A percentile compares a stretch with the other conserved stretches of the same genome.
Conservation (phyloP, 2,113 vertebrate species). For the Boulengerochromis microlepis region DNA sequence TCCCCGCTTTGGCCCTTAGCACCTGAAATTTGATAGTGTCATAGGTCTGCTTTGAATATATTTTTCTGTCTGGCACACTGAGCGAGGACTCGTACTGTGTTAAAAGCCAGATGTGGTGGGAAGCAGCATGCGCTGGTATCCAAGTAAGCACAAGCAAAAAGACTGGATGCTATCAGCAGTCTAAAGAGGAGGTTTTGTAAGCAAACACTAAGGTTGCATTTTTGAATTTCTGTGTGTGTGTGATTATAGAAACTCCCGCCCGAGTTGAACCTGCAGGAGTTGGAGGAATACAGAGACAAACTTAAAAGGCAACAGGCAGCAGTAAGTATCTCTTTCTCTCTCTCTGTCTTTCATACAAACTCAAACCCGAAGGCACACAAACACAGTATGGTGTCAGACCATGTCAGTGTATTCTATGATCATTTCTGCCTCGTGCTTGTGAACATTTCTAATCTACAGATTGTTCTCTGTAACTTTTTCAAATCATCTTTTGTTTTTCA, state of each 20-base stretch:
- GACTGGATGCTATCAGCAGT: background rate
- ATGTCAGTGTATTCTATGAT: background rate
- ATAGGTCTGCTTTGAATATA: background rate
- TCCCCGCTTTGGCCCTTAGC: background rate
- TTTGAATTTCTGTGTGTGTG: background rate
- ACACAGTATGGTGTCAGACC: background rate
- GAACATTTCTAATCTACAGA: background rate
- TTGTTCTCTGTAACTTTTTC: background rate
- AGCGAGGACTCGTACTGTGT: background rate
- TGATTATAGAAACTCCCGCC: constrained; percentile 84
- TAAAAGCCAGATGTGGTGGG: background rate
- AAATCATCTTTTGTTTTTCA: background rate
- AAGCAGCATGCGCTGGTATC: background rate
- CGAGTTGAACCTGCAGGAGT: constrained; percentile 88
- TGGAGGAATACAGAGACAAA: constrained; percentile 91
- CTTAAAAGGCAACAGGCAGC: constrained; percentile 92
- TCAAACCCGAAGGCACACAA: background rate
- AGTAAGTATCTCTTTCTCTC: constrained; percentile 71
- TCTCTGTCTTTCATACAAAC: background rate
- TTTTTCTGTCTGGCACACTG: background rate
- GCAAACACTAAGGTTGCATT: background rate
- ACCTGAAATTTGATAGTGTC: background rate
- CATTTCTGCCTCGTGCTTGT: background rate
- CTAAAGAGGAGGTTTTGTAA: background rate
- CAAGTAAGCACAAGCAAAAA: background rate